These are phyloP conservation scores for Momotus momota DNA, from an alignment of 2,797 vertebrate species.

Conservation along the genomic window DNA sequence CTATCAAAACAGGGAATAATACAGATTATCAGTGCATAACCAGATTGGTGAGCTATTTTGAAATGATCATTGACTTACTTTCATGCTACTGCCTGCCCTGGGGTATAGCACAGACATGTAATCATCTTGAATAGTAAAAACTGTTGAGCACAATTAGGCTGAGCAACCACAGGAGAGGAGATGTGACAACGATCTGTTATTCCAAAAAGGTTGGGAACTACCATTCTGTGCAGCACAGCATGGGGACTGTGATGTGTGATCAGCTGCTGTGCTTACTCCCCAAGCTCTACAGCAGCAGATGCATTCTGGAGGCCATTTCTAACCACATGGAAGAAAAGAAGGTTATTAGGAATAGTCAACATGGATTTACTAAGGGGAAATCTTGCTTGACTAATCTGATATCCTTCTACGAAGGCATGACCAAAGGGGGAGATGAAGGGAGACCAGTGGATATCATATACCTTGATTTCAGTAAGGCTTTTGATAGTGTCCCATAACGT, in stretches of 20 bases:
- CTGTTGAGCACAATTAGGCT: not conserved
- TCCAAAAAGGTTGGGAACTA: not conserved
- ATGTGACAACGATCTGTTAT: not conserved
- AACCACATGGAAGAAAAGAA: too few species aligned
- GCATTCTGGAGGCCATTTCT: too few species aligned
- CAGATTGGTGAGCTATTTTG: not conserved
- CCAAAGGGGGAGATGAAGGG: too few species aligned
- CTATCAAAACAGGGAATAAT: not conserved
- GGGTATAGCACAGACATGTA: not conserved
- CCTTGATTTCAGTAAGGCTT: too few species aligned
- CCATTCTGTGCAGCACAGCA: not conserved
- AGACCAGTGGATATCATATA: too few species aligned
- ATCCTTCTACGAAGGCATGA: too few species aligned
- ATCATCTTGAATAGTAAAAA: not conserved
- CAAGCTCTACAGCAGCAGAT: not conserved
- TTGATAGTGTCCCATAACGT: too few species aligned
- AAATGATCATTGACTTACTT: not conserved
- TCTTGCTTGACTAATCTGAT: too few species aligned
- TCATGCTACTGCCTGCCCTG: not conserved
- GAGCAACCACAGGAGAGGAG: not conserved
- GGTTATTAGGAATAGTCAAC: too few species aligned
- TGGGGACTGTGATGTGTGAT: not conserved
- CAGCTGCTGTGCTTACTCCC: not conserved
- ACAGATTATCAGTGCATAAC: not conserved
- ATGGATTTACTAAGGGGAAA: too few species aligned